Conservation (phyloP, 2,888 invertebrate species). For the Drepanosiphum platanoidis region DNA sequence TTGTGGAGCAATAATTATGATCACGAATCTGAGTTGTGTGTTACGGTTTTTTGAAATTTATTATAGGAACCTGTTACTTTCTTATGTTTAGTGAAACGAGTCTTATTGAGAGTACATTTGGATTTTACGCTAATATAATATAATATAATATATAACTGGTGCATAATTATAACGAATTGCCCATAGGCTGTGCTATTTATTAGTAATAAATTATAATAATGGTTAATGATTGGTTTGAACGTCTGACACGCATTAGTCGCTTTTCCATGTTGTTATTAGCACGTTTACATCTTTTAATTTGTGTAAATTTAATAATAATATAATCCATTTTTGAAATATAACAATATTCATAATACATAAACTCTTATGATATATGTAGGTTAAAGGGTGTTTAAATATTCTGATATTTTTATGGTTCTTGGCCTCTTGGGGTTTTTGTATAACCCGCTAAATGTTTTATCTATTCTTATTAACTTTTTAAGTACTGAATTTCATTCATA, state of each 20-base stretch:
- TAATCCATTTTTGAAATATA: neutral
- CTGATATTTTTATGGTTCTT: too few species aligned
- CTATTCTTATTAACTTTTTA: too few species aligned
- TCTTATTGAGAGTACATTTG: neutral
- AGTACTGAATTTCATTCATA: too few species aligned
- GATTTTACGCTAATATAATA: constrained; percentile 21
- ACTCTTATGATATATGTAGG: too few species aligned
- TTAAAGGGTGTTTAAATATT: too few species aligned
- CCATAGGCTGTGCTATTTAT: neutral
- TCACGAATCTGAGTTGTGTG: neutral
- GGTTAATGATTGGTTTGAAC: neutral
- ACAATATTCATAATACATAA: too few species aligned
- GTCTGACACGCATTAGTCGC: neutral
- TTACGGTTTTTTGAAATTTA: constrained; percentile 14
- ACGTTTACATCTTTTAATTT: constrained; percentile 14
- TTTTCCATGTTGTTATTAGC: constrained; percentile 13
- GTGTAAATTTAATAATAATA: neutral
- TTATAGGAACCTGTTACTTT: constrained; percentile 30
- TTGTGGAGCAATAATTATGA: neutral
- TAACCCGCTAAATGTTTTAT: too few species aligned
- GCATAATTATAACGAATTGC: neutral
- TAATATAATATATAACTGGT: too few species aligned
- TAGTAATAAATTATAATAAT: constrained; percentile 5
- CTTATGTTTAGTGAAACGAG: constrained; percentile 13
- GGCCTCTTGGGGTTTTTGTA: too few species aligned